Conservation (phyloP, 2,797 vertebrate genomes). For the Rhynchonycteris naso region DNA sequence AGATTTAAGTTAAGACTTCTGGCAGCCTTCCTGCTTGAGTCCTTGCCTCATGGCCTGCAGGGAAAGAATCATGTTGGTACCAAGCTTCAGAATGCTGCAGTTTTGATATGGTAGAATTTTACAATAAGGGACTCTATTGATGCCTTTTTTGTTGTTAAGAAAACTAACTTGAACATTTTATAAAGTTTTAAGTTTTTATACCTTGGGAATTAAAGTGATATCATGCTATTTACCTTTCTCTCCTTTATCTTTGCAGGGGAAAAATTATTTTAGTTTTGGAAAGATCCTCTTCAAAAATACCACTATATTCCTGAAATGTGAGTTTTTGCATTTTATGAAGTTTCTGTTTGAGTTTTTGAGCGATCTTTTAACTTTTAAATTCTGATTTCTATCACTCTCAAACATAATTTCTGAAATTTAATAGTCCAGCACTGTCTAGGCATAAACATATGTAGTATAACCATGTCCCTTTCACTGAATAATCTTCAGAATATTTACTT, state of each 20-base stretch:
- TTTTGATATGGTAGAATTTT: constrained; percentile 43
- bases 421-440: background rate
- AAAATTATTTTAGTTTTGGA: constrained; percentile 90
- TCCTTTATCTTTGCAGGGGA: constrained; percentile 85
- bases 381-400: background rate
- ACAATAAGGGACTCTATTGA: background rate
- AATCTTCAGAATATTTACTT: constrained; percentile 31
- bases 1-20: constrained; percentile 35
- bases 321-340: constrained; percentile 83
- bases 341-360: constrained; percentile 49
- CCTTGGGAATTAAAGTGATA: constrained; percentile 19
- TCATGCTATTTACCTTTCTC: constrained; percentile 64
- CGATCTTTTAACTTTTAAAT: constrained; percentile 34
- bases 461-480: constrained; percentile 20
- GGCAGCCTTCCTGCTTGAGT: background rate
- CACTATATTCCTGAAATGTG: constrained; percentile 94
- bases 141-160: constrained; percentile 22
- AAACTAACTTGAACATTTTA: constrained; percentile 43
- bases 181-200: constrained; percentile 32
- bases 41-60: background rate
- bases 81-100: background rate
- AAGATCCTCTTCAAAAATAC: constrained; percentile 96
- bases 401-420: constrained; percentile 42
- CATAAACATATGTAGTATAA: background rate
- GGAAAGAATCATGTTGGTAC: background rate